Evolutionary conservation across 2,888 invertebrate species (phyloP).

Genomic region (Heliconius erato): DNA sequence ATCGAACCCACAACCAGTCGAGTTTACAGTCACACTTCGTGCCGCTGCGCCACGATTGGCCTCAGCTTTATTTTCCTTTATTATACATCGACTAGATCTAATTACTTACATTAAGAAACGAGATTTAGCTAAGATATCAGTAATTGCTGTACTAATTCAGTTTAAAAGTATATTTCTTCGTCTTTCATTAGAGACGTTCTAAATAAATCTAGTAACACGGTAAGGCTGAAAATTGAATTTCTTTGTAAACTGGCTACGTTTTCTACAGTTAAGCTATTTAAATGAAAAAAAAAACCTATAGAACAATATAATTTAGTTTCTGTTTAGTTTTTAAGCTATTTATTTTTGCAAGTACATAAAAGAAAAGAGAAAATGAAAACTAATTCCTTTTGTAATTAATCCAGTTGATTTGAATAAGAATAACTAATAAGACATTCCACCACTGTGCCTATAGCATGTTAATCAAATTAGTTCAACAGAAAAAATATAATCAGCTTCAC

Average conservation of each 20-base stretch:
- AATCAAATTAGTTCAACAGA: background rate
- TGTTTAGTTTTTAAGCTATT: background rate
- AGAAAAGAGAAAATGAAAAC: background rate
- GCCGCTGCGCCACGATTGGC: too few relatives aligned
- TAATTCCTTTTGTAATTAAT: background rate
- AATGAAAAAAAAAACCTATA: background rate
- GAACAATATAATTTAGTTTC: too few relatives aligned
- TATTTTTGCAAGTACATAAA: background rate
- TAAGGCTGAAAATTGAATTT: constrained; percentile 5
- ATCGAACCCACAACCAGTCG: too few relatives aligned
- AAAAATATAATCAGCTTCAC: background rate
- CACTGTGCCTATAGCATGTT: background rate
- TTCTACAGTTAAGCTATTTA: background rate
- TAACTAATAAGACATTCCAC: background rate
- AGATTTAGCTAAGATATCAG: constrained; percentile 30
- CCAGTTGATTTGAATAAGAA: background rate
- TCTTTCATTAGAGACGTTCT: constrained; percentile 5
- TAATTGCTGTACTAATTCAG: constrained; percentile 20
- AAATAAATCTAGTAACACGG: constrained; percentile 9
- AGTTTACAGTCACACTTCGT: too few relatives aligned
- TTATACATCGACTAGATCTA: constrained; percentile 19
- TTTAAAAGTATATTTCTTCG: background rate
- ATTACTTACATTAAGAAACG: constrained; percentile 26
- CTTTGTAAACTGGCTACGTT: background rate
- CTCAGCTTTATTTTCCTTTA: constrained; percentile 18